Percentiles rank a stretch among this genome's conserved stretches.
These are phyloP conservation scores for Caranx melampygus DNA, from an alignment of 2,113 vertebrate species.

Conservation along the genomic window DNA sequence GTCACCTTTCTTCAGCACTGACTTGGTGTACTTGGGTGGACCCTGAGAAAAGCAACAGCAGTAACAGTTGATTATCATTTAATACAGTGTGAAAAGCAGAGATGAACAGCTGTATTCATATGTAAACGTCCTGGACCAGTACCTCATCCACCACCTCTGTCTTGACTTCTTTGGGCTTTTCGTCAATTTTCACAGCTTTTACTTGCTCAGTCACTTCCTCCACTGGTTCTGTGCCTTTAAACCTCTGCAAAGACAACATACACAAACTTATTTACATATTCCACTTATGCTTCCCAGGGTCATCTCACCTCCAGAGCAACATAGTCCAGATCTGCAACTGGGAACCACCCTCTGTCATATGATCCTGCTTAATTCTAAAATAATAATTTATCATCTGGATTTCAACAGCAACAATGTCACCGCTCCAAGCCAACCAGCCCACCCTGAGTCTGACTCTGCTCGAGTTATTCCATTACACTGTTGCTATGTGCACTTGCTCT, in stretches of 20 bases:
- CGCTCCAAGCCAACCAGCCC: no score
- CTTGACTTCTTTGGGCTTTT: conserved; percentile 87
- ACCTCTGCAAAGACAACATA: conserved; percentile 81
- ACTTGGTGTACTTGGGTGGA: conserved; percentile 92
- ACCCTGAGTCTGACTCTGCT: no score
- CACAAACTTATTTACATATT: background rate
- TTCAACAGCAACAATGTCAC: no score
- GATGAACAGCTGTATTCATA: background rate
- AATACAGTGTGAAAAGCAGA: background rate
- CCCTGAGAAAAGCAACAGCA: conserved; percentile 79
- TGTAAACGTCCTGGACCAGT: background rate
- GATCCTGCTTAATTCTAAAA: no score
- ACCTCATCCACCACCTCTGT: conserved; percentile 89
- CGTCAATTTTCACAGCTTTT: conserved; percentile 88
- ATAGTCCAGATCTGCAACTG: no score
- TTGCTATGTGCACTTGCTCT: no score
- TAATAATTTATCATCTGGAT: no score
- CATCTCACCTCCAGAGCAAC: no score
- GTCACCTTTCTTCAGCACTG: conserved; percentile 94
- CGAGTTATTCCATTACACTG: no score
- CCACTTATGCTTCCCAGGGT: no score
- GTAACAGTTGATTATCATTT: background rate
- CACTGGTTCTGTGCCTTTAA: conserved; percentile 89
- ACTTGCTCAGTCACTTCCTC: conserved; percentile 86
- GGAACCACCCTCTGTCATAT: no score